Evolutionary conservation across 1,140 invertebrate genomes (phyloP).

Genomic region (Aporrectodea caliginosa): DNA sequence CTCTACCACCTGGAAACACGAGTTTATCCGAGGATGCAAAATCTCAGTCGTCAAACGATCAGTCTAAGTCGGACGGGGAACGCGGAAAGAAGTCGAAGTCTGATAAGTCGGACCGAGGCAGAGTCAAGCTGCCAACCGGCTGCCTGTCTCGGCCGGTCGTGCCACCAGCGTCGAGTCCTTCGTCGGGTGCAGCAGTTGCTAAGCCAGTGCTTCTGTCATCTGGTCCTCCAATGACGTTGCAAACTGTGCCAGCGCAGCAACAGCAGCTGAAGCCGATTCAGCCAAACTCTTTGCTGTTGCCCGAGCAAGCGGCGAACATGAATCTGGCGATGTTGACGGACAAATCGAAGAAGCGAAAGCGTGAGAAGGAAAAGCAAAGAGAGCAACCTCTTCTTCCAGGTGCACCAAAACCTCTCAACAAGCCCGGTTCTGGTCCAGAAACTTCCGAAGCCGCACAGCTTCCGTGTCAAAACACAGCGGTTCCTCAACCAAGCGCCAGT

Average conservation of each 20-base stretch:
- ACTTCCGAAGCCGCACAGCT: no score
- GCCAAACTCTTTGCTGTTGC: neutral
- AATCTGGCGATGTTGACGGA: conserved; percentile 27
- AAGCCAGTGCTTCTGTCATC: neutral
- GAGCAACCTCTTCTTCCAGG: neutral
- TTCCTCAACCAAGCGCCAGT: no score
- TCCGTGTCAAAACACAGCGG: no score
- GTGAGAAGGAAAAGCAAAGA: conserved; percentile 27
- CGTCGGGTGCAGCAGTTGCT: neutral
- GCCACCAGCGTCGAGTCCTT: neutral
- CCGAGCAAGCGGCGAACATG: neutral
- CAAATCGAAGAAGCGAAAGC: conserved; percentile 35
- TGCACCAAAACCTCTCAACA: neutral
- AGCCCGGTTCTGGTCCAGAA: neutral
- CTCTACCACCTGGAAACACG: no score
- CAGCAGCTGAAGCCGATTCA: neutral
- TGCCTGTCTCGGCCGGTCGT: neutral
- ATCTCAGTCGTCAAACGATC: no score
- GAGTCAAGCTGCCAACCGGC: conserved; percentile 29
- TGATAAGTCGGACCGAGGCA: conserved; percentile 25
- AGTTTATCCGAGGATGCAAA: no score
- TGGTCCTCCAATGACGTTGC: neutral
- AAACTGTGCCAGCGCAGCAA: no score
- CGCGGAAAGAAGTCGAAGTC: neutral
- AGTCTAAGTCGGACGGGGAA: neutral